Conservation (phyloP, 2,888 invertebrate species). For the Drosophila gaucha region DNA sequence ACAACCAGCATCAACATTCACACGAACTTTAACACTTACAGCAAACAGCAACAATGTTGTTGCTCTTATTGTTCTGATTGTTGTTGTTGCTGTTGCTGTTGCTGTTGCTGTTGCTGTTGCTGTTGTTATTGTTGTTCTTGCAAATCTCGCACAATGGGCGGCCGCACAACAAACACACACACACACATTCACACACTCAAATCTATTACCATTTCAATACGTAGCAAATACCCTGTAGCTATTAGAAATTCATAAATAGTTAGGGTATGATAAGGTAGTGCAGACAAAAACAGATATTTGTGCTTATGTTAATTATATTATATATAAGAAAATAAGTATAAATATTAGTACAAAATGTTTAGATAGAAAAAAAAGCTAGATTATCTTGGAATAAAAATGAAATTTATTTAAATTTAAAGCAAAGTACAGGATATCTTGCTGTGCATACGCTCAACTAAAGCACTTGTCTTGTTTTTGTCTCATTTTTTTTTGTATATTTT, state of each 20-base stretch:
- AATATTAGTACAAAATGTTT: too few relatives aligned
- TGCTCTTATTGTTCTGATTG: constrained; percentile 21
- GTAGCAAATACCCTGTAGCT: constrained; percentile 26
- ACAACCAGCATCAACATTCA: constrained; percentile 56
- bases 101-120: background rate
- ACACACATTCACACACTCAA: constrained; percentile 28
- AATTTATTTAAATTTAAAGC: too few relatives aligned
- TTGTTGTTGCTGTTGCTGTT: constrained; percentile 6
- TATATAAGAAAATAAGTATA: too few relatives aligned
- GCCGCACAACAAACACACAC: constrained; percentile 33
- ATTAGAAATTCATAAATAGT: background rate
- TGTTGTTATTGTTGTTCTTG: constrained; percentile 28
- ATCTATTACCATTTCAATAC: constrained; percentile 76
- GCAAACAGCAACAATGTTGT: constrained; percentile 24
- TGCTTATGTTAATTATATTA: too few relatives aligned
- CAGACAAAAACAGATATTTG: too few relatives aligned
- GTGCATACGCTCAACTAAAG: background rate
- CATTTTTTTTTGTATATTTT: constrained; percentile 35
- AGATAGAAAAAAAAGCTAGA: too few relatives aligned
- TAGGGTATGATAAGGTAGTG: background rate
- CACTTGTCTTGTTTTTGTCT: background rate
- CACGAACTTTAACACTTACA: constrained; percentile 76
- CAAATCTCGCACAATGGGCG: constrained; percentile 52
- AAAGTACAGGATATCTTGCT: background rate
- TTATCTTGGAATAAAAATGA: too few relatives aligned